Percentiles rank a stretch among this genome's conserved stretches.
Evolutionary conservation across 1,140 invertebrate genomes (phyloP).

Genomic region (Brachionus plicatilis): DNA sequence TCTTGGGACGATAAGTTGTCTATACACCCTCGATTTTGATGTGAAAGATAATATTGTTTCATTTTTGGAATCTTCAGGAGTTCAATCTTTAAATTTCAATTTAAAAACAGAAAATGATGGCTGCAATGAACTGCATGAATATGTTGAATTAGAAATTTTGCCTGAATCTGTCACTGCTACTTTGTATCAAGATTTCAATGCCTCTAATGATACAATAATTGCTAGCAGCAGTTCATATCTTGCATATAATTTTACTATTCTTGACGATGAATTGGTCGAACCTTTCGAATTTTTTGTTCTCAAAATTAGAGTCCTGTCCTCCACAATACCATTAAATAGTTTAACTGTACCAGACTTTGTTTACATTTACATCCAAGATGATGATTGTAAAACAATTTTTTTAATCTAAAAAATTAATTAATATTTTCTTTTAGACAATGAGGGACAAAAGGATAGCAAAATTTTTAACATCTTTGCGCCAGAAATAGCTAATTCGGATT

Average conservation of each 20-base stretch:
- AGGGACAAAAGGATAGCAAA: not conserved
- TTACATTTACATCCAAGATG: constrained; percentile 2
- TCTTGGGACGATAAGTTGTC: not conserved
- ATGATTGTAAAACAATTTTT: constrained; percentile 27
- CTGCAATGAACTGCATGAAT: not conserved
- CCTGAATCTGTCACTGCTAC: not conserved
- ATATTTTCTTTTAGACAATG: not conserved
- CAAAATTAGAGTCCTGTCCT: not conserved
- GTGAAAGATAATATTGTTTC: not conserved
- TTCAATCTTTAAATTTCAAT: not conserved
- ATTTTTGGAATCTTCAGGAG: not conserved
- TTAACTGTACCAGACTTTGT: not conserved
- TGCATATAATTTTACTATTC: not conserved
- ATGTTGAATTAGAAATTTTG: not conserved
- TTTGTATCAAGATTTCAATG: not conserved
- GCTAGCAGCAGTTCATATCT: not conserved
- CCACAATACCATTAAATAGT: not conserved
- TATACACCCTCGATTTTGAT: not conserved
- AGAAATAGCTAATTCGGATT: not conserved
- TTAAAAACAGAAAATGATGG: not conserved
- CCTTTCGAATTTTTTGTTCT: constrained; percentile 30
- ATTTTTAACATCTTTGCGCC: not conserved
- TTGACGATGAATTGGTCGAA: not conserved
- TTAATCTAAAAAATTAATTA: not conserved
- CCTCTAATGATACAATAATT: not conserved